Evolutionary conservation across 2,113 vertebrate genomes (phyloP).

Genomic region (Chrysemys picta): DNA sequence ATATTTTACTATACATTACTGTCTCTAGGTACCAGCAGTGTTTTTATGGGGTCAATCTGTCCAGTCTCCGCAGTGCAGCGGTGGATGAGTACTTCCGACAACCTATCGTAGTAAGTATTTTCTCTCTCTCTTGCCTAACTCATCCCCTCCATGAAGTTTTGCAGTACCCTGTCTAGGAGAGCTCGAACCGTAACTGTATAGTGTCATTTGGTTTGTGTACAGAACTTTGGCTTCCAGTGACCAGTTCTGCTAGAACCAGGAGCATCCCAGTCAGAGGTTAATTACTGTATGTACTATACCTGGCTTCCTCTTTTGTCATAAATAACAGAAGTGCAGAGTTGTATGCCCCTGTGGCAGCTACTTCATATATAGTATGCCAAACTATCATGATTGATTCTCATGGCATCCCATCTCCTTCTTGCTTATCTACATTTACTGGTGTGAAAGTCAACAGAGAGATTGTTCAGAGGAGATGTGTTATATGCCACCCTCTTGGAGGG

Average conservation of each 20-base stretch:
- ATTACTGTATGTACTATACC: background rate
- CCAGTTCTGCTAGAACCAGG: background rate
- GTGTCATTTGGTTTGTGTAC: background rate
- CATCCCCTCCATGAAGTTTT: background rate
- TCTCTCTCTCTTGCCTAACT: background rate
- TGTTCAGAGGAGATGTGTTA: background rate
- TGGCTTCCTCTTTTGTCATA: background rate
- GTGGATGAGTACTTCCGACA: slow-evolving; percentile 83
- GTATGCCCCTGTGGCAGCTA: background rate
- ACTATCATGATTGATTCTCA: no score
- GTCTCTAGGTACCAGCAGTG: slow-evolving; percentile 82
- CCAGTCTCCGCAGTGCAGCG: slow-evolving; percentile 73
- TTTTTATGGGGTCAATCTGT: slow-evolving; percentile 83
- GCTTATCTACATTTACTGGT: background rate
- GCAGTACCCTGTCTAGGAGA: background rate
- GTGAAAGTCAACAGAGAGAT: background rate
- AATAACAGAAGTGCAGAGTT: background rate
- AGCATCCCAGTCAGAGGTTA: background rate
- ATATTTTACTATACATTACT: background rate
- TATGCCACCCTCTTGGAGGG: background rate
- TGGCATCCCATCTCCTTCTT: background rate
- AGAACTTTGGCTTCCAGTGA: background rate
- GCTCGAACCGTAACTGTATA: background rate
- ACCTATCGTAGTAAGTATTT: slow-evolving; percentile 78
- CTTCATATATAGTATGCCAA: no score